Percentiles rank a stretch among this genome's conserved stretches.
These are phyloP conservation scores for Capitulum mitella DNA, from an alignment of 2,888 invertebrate species.

Conservation along the genomic window DNA sequence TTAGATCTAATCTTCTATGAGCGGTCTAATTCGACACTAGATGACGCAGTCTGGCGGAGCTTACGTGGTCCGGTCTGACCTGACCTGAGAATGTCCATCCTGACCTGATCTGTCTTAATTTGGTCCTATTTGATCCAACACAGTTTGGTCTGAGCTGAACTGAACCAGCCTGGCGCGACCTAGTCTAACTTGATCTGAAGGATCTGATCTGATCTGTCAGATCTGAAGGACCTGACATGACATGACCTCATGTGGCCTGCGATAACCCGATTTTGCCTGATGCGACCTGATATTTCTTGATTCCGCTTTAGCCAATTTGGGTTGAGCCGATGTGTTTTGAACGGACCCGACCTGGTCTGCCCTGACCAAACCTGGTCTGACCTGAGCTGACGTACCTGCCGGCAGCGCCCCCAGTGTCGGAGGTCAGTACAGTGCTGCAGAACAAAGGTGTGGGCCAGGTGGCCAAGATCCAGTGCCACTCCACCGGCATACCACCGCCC, in stretches of 20 bases:
- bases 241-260: background rate
- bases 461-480: slow-evolving; percentile 63
- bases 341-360: slow-evolving; percentile 5
- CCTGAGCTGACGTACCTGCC: background rate
- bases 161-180: background rate
- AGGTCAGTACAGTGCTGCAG: slow-evolving; percentile 61
- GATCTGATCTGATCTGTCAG: background rate
- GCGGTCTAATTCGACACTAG: too few relatives aligned
- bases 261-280: background rate
- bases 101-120: too few relatives aligned
- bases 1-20: too few relatives aligned
- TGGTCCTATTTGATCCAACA: too few relatives aligned
- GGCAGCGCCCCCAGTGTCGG: slow-evolving; percentile 64
- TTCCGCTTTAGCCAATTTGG: too few relatives aligned
- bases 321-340: too few relatives aligned
- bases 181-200: background rate
- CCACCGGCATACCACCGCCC: slow-evolving; percentile 64
- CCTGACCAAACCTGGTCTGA: slow-evolving; percentile 21
- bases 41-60: too few relatives aligned
- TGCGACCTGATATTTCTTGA: background rate
- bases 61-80: slow-evolving; percentile 11
- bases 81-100: too few relatives aligned
- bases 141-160: background rate
- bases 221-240: background rate
- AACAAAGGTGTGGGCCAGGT: slow-evolving; percentile 59